Base-by-base conservation (phyloP, 2,888 invertebrate genomes). In the Acanthosoma haemorrhoidale region DNA sequence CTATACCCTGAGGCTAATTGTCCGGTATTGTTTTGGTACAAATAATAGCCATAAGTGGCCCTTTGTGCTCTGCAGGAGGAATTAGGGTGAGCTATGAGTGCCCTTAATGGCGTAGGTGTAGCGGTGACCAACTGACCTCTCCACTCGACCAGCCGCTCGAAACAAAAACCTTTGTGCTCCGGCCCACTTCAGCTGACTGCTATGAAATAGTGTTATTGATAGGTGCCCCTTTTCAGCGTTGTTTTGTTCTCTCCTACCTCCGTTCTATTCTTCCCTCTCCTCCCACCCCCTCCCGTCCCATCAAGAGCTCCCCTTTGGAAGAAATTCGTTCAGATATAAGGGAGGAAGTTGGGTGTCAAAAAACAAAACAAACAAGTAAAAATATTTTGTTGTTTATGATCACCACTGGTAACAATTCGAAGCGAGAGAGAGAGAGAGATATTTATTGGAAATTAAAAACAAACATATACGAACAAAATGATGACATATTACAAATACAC, bases 41-140 rank as follows among this genome's bases (percentile, higher is more conserved):
- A 51, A 51, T 51, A 51, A 51, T 51, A 51, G 51, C 51, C 5
- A 9, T 5, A 25, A 51, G 51, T 51, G 51, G 51, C 16, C 25
- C 21, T 51, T n/a, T n/a, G n/a, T 51, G 51, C 25, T 13, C 18
- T 16, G 25, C n/a, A n/a, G 25, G n/a, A 51, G 51, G 51, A 51
- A 25, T 51, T 51, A 51, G 51, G 51, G 25, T 9, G 21, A 51
- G 21, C 11, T 13, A n/a, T n/a, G 13, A 5, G 43, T 11, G 18
- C 18, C 2, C 5, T 6, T n/a, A 18, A 2, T 13, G 3, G 51
- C 51, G 51, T 21, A 51, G 51, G 51, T 51, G 51, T 51, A 51
- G 51, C 51, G 51, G 21, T 51, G 51, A 51, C 51, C 51, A 51
- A 51, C 51, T 51, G 51, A 51, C 51, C 51, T 51, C 51, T 51